Evolutionary conservation across 2,888 invertebrate genomes (phyloP), one percentile per base, ranked within the genome.

Genomic region (Catocala sponsa): DNA sequence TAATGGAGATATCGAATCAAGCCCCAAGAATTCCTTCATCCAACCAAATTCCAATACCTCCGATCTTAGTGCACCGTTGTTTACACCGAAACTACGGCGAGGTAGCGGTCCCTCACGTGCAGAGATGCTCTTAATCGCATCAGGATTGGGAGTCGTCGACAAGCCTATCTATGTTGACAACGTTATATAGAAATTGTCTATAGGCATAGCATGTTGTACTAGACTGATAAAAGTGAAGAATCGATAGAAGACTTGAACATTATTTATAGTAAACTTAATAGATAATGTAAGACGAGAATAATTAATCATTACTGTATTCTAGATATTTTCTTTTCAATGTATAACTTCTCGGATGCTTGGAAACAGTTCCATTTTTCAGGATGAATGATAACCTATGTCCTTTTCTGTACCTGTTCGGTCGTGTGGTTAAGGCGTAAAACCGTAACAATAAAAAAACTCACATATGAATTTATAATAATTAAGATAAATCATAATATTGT

Each of bases 101-200:
- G 49, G 57, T 54, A 11, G 43, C 43, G 59, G 32, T 59, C 35
- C 35, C 53, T 55, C 60, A 63, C 63, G 59, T 67, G 33, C 47
- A 41, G 51, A 47, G 50, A 54, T 55, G 55, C 57, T 42, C 53
- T 58, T 80, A 81, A 81, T 80, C 81, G 74, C 68, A 77, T 78
- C 71, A 77, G 63, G 65, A 65, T 50, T 65, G 64, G 71, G 70
- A 63, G 65, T 51, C 63, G 71, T 68, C 25, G 63, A 63, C 61
- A 60, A 63, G 52, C 54, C 25, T 13, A 33, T 42, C 11, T 12
- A 12, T 6, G 6, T 12, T 5, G 0, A 44, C 44, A 44, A 44
- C 13, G 13, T 44, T 42, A 44, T 44, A 11, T 44, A 44, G 44
- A 44, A n/a, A 12, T 44, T 52, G 35, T 38, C 6, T 6, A 9